Percentiles rank a stretch among this genome's conserved stretches.
Evolutionary conservation across 2,888 invertebrate species (phyloP).

Genomic region (Embidobia sp.): DNA sequence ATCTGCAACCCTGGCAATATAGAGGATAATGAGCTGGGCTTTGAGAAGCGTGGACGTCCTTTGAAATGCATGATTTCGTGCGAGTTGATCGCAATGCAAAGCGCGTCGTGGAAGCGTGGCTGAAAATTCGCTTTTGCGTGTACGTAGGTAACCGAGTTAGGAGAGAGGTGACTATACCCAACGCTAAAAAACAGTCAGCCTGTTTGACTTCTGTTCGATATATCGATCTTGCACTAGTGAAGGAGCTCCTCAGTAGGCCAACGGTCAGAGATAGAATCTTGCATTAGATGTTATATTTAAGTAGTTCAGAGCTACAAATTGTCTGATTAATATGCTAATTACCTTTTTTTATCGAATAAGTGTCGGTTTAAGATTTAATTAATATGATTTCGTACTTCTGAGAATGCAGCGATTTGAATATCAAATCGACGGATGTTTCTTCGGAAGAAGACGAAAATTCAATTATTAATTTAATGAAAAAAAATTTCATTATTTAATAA

Average conservation of each 20-base stretch:
- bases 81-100: not conserved
- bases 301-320: no score
- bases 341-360: no score
- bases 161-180: constrained; percentile 15
- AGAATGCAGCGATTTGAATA: no score
- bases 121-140: not conserved
- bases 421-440: no score
- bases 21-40: constrained; percentile 12
- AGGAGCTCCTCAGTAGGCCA: constrained; percentile 50
- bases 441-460: no score
- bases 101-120: constrained; percentile 4
- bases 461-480: no score
- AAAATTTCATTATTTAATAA: no score
- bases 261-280: constrained; percentile 45
- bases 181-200: constrained; percentile 35
- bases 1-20: constrained; percentile 29
- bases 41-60: constrained; percentile 3
- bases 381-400: no score
- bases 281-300: no score
- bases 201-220: constrained; percentile 71
- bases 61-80: constrained; percentile 10
- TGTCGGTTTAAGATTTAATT: no score
- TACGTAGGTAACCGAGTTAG: constrained; percentile 4
- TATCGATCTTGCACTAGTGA: constrained; percentile 73
- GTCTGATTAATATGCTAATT: no score